Percentiles rank a stretch among this genome's conserved stretches.
Evolutionary conservation across 2,888 invertebrate species (phyloP).

Genomic region (Acholoe squamosa): DNA sequence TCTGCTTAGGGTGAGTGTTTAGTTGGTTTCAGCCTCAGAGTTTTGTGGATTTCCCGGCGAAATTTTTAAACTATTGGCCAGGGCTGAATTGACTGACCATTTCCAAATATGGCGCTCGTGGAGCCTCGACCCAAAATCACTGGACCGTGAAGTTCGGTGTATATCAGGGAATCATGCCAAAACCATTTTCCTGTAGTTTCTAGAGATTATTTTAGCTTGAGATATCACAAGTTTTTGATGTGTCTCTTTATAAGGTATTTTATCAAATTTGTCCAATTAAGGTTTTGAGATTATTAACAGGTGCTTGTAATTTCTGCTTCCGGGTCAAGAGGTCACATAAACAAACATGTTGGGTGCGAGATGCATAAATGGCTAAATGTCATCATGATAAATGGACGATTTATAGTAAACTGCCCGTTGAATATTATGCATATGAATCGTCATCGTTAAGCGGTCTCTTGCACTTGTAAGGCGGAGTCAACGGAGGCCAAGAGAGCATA

Average conservation of each 20-base stretch:
- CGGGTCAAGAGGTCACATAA: slow-evolving; percentile 59
- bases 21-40: too few relatives aligned
- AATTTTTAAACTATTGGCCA: neutral
- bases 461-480: too few relatives aligned
- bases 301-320: slow-evolving; percentile 2
- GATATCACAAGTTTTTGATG: neutral
- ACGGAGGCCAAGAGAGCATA: too few relatives aligned
- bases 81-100: neutral
- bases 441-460: too few relatives aligned
- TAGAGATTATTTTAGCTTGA: too few relatives aligned
- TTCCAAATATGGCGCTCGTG: slow-evolving; percentile 32
- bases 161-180: too few relatives aligned
- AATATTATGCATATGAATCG: too few relatives aligned
- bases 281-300: slow-evolving; percentile 14
- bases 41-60: slow-evolving; percentile 36
- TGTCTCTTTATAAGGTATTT: neutral
- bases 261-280: neutral
- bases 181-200: too few relatives aligned
- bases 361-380: too few relatives aligned
- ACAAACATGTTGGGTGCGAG: too few relatives aligned
- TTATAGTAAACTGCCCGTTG: too few relatives aligned
- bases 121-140: slow-evolving; percentile 26
- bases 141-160: neutral
- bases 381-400: too few relatives aligned
- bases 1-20: neutral